phyloP scores from a whole-genome alignment of 2,888 invertebrate genomes.

The Apamea anceps region DNA sequence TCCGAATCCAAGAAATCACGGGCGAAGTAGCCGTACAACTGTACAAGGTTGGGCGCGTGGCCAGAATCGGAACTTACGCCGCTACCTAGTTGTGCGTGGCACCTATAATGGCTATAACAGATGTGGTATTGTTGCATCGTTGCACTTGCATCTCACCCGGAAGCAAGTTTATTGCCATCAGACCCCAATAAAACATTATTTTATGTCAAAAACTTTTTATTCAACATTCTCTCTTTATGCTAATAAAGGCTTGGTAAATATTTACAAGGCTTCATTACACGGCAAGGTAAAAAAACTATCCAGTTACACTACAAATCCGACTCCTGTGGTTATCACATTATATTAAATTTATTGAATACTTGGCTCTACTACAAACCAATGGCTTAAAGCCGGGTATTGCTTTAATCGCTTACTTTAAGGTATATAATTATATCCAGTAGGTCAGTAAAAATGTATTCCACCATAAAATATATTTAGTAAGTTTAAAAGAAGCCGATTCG shows the following conservation, averaged over 20 bases:
- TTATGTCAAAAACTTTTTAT: slow-evolving; percentile 86
- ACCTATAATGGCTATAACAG: too few species aligned
- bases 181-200: slow-evolving; percentile 80
- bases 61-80: not conserved
- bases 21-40: not conserved
- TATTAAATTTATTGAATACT: slow-evolving; percentile 78
- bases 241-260: slow-evolving; percentile 89
- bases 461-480: slow-evolving; percentile 52
- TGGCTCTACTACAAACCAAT: slow-evolving; percentile 77
- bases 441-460: slow-evolving; percentile 59
- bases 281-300: slow-evolving; percentile 89
- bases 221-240: slow-evolving; percentile 88
- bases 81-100: not conserved
- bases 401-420: slow-evolving; percentile 49
- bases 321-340: slow-evolving; percentile 84
- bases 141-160: not conserved
- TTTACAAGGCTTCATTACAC: slow-evolving; percentile 89
- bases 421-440: slow-evolving; percentile 12
- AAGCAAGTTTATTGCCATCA: not conserved
- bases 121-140: not conserved
- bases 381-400: slow-evolving; percentile 73
- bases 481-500: slow-evolving; percentile 61
- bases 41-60: not conserved
- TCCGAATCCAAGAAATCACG: not conserved
- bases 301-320: slow-evolving; percentile 82